Base-by-base conservation (phyloP, 2,797 vertebrate genomes). In the Sorex maritimensis region DNA sequence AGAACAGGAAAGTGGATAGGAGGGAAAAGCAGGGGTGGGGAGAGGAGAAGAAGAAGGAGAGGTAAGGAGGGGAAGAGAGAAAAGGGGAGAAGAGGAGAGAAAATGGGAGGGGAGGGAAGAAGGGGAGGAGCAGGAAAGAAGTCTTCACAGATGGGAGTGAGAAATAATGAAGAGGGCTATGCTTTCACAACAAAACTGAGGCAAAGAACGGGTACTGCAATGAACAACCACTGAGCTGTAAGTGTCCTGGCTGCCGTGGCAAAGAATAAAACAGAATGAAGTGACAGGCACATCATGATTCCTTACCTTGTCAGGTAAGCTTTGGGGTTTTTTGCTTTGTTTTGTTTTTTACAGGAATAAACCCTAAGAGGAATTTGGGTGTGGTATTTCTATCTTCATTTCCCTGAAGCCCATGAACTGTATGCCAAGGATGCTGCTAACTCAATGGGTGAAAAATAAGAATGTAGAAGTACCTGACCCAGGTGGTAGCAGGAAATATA, bases 391-490 rank as follows among this genome's bases (percentile, higher is more conserved):
- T 46, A 8, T 26, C 38, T 68, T 24, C 3, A 30, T 79, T 3
- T 73, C 72, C 30, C n/a, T 44, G 26, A 98, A 38, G 46, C 97
- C 90, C 21, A 68, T 94, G 21, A 97, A 97, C 1, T 0, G 21
- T 14, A 98, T 4, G 0, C 10, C 78, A 55, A 97, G 28, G 7
- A 34, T 96, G 92, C 19, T 98, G 97, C 67, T 86, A 95, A 61
- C 97, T 86, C 97, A 98, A 24, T 17, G 87, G 34, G 67, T 96
- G 52, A 92, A 30, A 95, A 34, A 93, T 6, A n/a, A 6, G n/a
- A 83, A 67, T 72, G 63, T 90, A 82, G 28, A 58, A 75, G 92
- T 98, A 99, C 99, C 99, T 99, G 94, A 96, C 93, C 99, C 99
- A 99, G 90, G 98, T 97, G 94, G 93, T 98, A 38, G 86, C 97